These are phyloP conservation scores for Smutsia temminckii DNA, from an alignment of 2,797 vertebrate species.

Conservation along the genomic window DNA sequence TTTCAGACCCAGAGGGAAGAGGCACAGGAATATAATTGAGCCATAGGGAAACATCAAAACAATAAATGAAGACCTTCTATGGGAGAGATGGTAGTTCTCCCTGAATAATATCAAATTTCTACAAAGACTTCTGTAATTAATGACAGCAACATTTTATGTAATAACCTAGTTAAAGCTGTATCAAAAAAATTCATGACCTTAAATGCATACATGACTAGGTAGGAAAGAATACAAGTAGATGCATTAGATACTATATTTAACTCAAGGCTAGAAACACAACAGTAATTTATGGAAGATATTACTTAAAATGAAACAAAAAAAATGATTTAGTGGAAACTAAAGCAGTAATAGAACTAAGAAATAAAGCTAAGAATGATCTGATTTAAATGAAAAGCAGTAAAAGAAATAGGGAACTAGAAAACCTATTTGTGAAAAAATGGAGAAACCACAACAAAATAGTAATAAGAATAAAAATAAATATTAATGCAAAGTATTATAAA, in stretches of 20 bases:
- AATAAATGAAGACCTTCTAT: not conserved
- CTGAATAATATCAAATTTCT: not conserved
- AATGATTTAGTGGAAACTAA: not conserved
- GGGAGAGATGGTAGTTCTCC: not conserved
- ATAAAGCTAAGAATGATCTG: not conserved
- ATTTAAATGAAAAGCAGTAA: not conserved
- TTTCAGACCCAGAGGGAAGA: not conserved
- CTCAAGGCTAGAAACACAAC: not conserved
- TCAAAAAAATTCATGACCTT: not conserved
- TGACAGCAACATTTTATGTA: not conserved
- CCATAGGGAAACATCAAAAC: not conserved
- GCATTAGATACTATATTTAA: not conserved
- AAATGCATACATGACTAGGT: not conserved
- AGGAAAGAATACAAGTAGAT: not conserved
- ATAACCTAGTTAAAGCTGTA: not conserved
- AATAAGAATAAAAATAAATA: not conserved
- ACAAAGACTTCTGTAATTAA: not conserved
- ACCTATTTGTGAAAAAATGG: not conserved
- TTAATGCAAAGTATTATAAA: not conserved
- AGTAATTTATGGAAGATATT: not conserved
- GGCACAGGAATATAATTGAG: not conserved
- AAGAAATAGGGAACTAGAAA: not conserved
- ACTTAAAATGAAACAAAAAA: not conserved
- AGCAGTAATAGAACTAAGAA: not conserved
- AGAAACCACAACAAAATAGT: not conserved